phyloP scores from a whole-genome alignment of 2,888 invertebrate genomes.

The Lasioglossum villosulum region DNA sequence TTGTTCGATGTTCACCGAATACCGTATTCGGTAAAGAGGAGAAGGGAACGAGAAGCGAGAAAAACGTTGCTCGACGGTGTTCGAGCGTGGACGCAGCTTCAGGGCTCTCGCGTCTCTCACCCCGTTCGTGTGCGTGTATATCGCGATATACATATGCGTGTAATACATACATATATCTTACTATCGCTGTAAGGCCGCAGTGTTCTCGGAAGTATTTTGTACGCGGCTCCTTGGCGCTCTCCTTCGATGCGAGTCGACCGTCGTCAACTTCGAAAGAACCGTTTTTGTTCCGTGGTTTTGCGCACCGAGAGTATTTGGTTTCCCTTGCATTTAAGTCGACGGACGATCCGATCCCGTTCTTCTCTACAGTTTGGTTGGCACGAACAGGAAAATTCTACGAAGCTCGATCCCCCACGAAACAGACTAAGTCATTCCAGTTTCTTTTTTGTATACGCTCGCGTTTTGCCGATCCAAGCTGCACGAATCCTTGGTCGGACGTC shows the following conservation, averaged over 20 bases:
- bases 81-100: background rate
- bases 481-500: slow-evolving; percentile 10
- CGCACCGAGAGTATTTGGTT: background rate
- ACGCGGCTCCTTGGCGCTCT: slow-evolving; percentile 10
- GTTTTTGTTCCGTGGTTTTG: background rate
- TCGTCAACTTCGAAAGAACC: background rate
- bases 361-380: slow-evolving; percentile 5
- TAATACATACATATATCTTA: slow-evolving; percentile 45
- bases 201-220: slow-evolving; percentile 55
- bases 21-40: background rate
- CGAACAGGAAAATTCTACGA: background rate
- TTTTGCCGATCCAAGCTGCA: slow-evolving; percentile 1
- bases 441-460: background rate
- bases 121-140: slow-evolving; percentile 28
- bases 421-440: background rate
- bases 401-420: background rate
- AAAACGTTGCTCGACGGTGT: background rate
- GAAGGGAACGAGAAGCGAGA: background rate
- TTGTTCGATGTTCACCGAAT: background rate
- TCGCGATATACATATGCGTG: slow-evolving; percentile 49
- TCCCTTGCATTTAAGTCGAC: slow-evolving; percentile 9
- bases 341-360: background rate
- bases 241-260: slow-evolving; percentile 3
- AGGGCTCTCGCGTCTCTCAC: background rate
- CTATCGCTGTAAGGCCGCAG: slow-evolving; percentile 36